Evolutionary conservation across 1,140 invertebrate species (phyloP), one percentile per base, ranked within the genome.

Genomic region (Trachymyrmex septentrionalis): DNA sequence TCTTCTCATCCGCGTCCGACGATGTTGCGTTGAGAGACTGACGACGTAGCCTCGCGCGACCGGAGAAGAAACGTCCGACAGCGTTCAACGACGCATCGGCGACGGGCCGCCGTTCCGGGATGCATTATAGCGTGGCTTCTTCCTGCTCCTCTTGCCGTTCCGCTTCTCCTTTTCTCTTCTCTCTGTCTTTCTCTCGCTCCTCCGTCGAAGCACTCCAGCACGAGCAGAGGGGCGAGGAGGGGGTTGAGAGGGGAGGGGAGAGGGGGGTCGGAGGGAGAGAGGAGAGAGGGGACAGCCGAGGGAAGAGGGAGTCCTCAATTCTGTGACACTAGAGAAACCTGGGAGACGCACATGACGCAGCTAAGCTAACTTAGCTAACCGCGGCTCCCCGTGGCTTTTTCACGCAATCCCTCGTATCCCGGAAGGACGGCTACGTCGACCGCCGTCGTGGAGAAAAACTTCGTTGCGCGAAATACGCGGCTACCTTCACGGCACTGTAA

Each of bases 1-100:
- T 61, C 55, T 44, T 84, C 80, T 84, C 80, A 84, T 84, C 69
- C 80, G 57, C 80, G 80, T 84, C 67, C 55, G 55, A 16, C 73
- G 55, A 66, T 24, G 64, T 30, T 27, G 78, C 67, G 34, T 27
- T 66, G 34, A n/a, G 12, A 14, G 12, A 14, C 24, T 50, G 78
- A 59, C 34, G 64, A 57, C 55, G 67, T 63, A 27, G 55, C 67
- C 16, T 48, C 24, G 69, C n/a, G 69, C 69, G 24, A 38, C 14
- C 63, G 27, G 63, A 24, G 27, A 19, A 24, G 27, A 19, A 55
- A 6, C 34, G 14, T n/a, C 24, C 38, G 21, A 16, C 64, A 16
- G 53, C 48, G 63, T n/a, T 34, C 34, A n/a, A 67, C 66, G 66
- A 16, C 75, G 75, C 77, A 2, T 53, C 77, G 80, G 38, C 80